Evolutionary conservation across 2,113 vertebrate genomes (phyloP).

Genomic region (Neodon shergylaensis): DNA sequence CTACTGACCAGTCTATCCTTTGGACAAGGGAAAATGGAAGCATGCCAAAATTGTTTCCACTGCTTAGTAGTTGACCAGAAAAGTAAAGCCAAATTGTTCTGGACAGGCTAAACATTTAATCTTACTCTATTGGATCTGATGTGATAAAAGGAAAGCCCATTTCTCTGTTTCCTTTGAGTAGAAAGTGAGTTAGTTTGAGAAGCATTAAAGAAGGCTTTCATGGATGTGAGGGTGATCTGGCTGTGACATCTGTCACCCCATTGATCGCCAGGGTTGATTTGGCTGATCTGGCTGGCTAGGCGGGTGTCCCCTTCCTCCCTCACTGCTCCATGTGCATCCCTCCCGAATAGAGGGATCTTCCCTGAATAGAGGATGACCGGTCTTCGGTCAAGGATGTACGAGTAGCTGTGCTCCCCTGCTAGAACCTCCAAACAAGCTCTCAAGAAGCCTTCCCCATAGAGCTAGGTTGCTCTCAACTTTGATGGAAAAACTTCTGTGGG

Average conservation of each 20-base stretch:
- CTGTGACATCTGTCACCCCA: too few relatives aligned
- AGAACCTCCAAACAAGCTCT: too few relatives aligned
- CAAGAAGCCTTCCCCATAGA: neutral
- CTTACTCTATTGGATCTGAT: neutral
- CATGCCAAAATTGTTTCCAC: neutral
- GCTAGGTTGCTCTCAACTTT: neutral
- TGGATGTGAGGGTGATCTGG: too few relatives aligned
- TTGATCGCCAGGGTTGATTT: too few relatives aligned
- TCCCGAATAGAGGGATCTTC: too few relatives aligned
- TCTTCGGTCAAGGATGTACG: too few relatives aligned
- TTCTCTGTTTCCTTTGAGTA: slow-evolving; percentile 1
- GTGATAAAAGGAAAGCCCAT: neutral
- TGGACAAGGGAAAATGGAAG: neutral
- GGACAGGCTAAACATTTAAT: slow-evolving; percentile 13
- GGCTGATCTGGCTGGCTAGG: too few relatives aligned
- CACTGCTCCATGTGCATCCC: too few relatives aligned
- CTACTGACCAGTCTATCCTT: accelerated
- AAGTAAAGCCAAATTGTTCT: neutral
- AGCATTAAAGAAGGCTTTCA: neutral
- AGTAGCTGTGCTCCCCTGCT: too few relatives aligned
- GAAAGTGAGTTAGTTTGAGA: neutral
- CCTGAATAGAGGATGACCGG: too few relatives aligned
- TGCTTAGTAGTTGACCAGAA: neutral
- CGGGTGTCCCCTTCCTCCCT: too few relatives aligned
- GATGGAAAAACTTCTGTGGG: too few relatives aligned